Base-by-base conservation (phyloP, 2,888 invertebrate genomes). In the Homarus gammarus region DNA sequence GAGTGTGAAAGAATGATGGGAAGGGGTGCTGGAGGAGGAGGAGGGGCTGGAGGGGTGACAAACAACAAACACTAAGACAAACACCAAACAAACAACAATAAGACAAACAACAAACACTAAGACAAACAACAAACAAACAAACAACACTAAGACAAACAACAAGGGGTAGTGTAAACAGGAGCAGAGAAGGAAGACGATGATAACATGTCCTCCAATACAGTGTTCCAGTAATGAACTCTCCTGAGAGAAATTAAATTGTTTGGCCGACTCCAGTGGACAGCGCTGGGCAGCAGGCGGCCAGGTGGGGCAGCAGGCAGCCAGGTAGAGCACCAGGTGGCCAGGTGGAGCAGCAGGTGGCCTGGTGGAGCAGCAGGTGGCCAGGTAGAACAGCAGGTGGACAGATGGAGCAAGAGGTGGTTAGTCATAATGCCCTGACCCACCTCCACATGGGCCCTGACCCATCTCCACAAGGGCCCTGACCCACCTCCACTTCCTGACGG, bases 271-370 rank as follows among this genome's bases (percentile, higher is more conserved):
- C 49, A 75, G 56, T 38, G 84, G 61, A 84, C 84, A 75, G 84
- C 75, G 61, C 84, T 61, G 56, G 84, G 84, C 61, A 84, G 73
- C 15, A 44, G 51, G 10, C 81, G 64, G 18, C 81, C 56, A 61
- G 61, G 33, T 56, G 56, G 81, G 10, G 27, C 64, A 64, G 64
- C 5, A 5, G 27, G 61, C 61, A 27, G 27, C 61, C 61, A 61
- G 61, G 61, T 61, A 10, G 51, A 5, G 27, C 61, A 61, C 3
- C 3, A 2, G 61, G 61, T 27, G 64, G 27, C 64, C 64, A 64
- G 64, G 64, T 64, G 27, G 56, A 51, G 75, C 61, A 84, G 73
- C 18, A 33, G 38, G 40, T 31, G 81, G 18, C 27, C 40, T 82
- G 68, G 64, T 44, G 40, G 40, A 10, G 6, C 56, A 27, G 64